A percentile compares a stretch with the other conserved stretches of the same genome.
Evolutionary conservation across 2,888 invertebrate genomes (phyloP).

Genomic region (Thumatha senex): DNA sequence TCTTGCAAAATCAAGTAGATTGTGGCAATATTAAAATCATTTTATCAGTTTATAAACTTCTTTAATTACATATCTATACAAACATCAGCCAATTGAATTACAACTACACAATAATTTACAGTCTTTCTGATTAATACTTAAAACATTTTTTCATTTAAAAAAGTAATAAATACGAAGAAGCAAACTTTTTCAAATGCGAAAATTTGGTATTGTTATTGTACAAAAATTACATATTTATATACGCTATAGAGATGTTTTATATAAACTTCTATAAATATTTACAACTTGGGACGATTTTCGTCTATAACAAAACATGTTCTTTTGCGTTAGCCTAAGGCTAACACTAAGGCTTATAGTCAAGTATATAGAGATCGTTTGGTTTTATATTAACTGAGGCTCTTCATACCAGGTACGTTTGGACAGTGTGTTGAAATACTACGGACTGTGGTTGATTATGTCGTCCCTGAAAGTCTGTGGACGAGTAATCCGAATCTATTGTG

Average conservation of each 20-base stretch:
- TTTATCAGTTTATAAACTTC: slow-evolving; percentile 69
- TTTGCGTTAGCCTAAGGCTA: slow-evolving; percentile 65
- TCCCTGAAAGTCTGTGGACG: slow-evolving; percentile 82
- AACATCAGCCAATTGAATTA: slow-evolving; percentile 77
- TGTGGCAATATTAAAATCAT: slow-evolving; percentile 10
- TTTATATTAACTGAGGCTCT: slow-evolving; percentile 46
- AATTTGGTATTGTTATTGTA: slow-evolving; percentile 83
- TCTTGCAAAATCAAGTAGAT: slow-evolving; percentile 9
- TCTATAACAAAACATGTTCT: slow-evolving; percentile 62
- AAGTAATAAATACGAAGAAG: slow-evolving; percentile 78
- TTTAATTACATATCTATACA: slow-evolving; percentile 80
- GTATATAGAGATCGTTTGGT: slow-evolving; percentile 67
- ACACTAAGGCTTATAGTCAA: slow-evolving; percentile 59
- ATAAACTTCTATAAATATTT: slow-evolving; percentile 68
- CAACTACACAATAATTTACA: slow-evolving; percentile 81
- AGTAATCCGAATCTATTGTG: slow-evolving; percentile 95
- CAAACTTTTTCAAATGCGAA: slow-evolving; percentile 75
- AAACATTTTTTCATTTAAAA: slow-evolving; percentile 66
- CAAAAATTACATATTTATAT: slow-evolving; percentile 68
- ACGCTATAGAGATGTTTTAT: slow-evolving; percentile 48
- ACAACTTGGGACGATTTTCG: slow-evolving; percentile 67
- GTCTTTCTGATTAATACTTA: slow-evolving; percentile 82
- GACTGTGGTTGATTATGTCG: slow-evolving; percentile 72
- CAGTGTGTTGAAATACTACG: slow-evolving; percentile 76
- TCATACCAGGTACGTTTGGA: slow-evolving; percentile 79